These are phyloP conservation scores for Ophion ellenae DNA, from an alignment of 2,888 invertebrate species.

Conservation along the genomic window DNA sequence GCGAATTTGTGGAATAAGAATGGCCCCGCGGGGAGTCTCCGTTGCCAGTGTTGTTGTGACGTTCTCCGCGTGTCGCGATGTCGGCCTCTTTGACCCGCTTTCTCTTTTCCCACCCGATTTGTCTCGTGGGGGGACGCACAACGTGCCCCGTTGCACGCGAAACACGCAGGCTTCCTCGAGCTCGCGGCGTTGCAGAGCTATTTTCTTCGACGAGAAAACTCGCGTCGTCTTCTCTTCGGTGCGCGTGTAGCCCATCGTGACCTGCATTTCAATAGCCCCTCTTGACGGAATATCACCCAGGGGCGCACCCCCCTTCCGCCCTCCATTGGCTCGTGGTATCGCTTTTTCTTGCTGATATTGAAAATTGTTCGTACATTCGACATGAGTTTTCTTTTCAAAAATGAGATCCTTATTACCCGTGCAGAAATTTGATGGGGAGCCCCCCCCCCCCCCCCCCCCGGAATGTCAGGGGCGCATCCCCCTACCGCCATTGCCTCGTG, in stretches of 20 bases:
- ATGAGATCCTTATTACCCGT: not conserved
- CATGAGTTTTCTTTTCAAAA: not conserved
- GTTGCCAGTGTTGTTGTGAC: slow-evolving; percentile 43
- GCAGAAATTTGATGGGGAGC: too few relatives aligned
- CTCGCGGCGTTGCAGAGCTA: slow-evolving; percentile 58
- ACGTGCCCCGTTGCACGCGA: slow-evolving; percentile 64
- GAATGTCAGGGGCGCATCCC: not conserved
- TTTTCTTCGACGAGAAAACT: slow-evolving; percentile 80
- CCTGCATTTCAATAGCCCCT: slow-evolving; percentile 24
- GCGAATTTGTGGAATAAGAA: slow-evolving; percentile 11
- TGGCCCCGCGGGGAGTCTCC: not conserved
- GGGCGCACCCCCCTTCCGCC: not conserved
- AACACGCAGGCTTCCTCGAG: slow-evolving; percentile 30
- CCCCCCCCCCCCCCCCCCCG: too few relatives aligned
- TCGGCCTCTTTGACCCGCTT: slow-evolving; percentile 83
- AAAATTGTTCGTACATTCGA: not conserved
- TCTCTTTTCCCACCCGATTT: slow-evolving; percentile 83
- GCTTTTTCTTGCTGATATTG: not conserved
- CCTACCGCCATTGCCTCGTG: too few relatives aligned
- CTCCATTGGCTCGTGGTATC: not conserved
- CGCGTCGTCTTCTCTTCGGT: slow-evolving; percentile 40
- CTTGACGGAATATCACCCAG: not conserved
- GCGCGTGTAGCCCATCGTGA: slow-evolving; percentile 12
- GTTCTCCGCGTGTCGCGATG: slow-evolving; percentile 73
- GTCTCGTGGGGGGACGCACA: slow-evolving; percentile 76